A percentile compares a stretch with the other conserved stretches of the same genome.
These are phyloP conservation scores for Salminus brasiliensis DNA, from an alignment of 2,113 vertebrate species.

Conservation along the genomic window DNA sequence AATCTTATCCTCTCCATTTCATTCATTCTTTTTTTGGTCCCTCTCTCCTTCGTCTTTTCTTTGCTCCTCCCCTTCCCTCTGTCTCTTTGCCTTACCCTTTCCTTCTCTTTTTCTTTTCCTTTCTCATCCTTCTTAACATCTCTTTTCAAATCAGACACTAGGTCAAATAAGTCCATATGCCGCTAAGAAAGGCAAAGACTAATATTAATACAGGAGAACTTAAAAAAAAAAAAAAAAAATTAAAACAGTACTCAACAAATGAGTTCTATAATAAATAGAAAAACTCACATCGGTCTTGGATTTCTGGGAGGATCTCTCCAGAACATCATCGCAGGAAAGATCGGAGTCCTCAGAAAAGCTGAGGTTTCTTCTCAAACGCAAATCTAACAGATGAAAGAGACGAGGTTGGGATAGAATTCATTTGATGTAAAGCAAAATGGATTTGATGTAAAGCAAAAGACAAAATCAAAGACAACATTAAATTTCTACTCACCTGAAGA, in stretches of 20 bases:
- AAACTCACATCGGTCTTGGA: slow-evolving; percentile 89
- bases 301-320: slow-evolving; percentile 92
- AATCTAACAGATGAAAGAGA: slow-evolving; percentile 71
- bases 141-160: slow-evolving; percentile 77
- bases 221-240: not conserved
- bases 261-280: not conserved
- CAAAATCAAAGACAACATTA: not conserved
- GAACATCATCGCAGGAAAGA: slow-evolving; percentile 92
- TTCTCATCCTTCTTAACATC: slow-evolving; percentile 74
- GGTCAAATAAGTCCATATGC: slow-evolving; percentile 79
- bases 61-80: slow-evolving; percentile 68
- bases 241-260: not conserved
- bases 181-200: slow-evolving; percentile 69
- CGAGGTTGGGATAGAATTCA: not conserved
- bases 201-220: slow-evolving; percentile 14
- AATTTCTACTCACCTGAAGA: slow-evolving; percentile 77
- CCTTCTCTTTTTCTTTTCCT: slow-evolving; percentile 75
- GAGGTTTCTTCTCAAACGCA: slow-evolving; percentile 85
- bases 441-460: not conserved
- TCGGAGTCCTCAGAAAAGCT: slow-evolving; percentile 97
- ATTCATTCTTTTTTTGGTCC: slow-evolving; percentile 58
- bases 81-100: slow-evolving; percentile 77
- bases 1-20: slow-evolving; percentile 75
- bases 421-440: not conserved
- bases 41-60: slow-evolving; percentile 73